Base-by-base conservation (phyloP, 1,140 invertebrate genomes). In the Heliconius nattereri region DNA sequence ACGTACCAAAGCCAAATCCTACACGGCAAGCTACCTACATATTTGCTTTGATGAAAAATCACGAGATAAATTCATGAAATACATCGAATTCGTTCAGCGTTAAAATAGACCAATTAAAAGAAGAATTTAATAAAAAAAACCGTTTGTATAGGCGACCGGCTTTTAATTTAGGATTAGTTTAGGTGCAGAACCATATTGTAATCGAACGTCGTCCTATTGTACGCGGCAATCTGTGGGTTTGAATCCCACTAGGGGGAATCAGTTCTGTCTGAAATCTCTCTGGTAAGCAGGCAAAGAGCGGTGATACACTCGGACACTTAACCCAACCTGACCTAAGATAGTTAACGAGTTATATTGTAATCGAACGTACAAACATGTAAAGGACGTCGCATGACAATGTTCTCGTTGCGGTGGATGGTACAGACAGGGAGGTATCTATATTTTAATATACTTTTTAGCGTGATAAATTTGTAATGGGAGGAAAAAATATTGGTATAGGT, bases 81-180 rank as follows among this genome's bases (percentile, higher is more conserved):
- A 66, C 23, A 29, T 66, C 26, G 23, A n/a, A 29, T 66, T 26
- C 23, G 26, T 6, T 66, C 23, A 29, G 6, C 26, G 60, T 66
- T 66, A 66, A 66, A 66, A 29, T 29, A 26, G 60, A 66, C 60
- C 60, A 66, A 66, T 66, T 66, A 66, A 66, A 66, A 29, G 60
- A 29, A 66, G 23, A 66, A 66, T 66, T 66, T 66, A 16, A 66
- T 29, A 29, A 66, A 66, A n/a, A 66, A 66, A 66, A 45, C 40
- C 26, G 60, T 66, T 66, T 66, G 60, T 66, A 66, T 29, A 66
- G 60, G 26, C 13, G 23, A 13, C 26, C 60, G 11, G 60, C 23
- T 13, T 66, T 66, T 29, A n/a, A n/a, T n/a, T n/a, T n/a, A n/a
- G n/a, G n/a, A n/a, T n/a, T n/a, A n/a, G n/a, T n/a, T n/a, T n/a